These are phyloP conservation scores for Sinocyclocheilus grahami DNA, from an alignment of 2,113 vertebrate species.

Conservation along the genomic window DNA sequence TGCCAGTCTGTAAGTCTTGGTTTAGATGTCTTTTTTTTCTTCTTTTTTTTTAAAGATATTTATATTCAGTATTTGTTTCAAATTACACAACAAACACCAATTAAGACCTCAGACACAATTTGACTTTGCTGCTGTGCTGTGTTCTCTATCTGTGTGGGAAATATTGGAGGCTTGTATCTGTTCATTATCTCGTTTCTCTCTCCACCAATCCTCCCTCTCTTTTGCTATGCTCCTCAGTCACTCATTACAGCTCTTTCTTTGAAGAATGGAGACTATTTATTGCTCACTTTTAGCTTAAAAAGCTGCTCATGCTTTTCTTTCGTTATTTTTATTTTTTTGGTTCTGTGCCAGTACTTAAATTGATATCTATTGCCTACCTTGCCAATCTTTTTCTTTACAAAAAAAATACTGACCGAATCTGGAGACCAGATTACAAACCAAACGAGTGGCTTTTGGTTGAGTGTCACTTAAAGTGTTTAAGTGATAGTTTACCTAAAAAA, in stretches of 20 bases:
- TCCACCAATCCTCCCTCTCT: not conserved
- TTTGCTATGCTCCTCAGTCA: constrained; percentile 5
- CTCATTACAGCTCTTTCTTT: constrained; percentile 1
- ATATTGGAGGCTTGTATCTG: constrained; percentile 20
- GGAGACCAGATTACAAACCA: not conserved
- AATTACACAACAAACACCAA: not conserved
- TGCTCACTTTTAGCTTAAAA: not conserved
- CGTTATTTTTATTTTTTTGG: not conserved
- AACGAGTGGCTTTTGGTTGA: not conserved
- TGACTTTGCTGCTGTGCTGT: not conserved
- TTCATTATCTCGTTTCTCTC: constrained; percentile 16
- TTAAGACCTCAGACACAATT: not conserved
- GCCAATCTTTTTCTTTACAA: too few species aligned
- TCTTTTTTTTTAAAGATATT: not conserved
- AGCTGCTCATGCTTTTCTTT: not conserved
- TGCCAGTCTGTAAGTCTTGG: not conserved
- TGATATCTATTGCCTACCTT: not conserved
- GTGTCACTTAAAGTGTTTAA: not conserved
- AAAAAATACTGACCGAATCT: not conserved
- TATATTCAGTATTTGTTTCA: not conserved
- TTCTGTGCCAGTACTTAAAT: not conserved
- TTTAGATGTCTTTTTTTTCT: not conserved
- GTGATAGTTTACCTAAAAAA: too few species aligned
- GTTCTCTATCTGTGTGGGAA: not conserved
- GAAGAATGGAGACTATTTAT: not conserved